Base-by-base conservation (phyloP, 2,113 vertebrate genomes). In the Polypterus senegalus region DNA sequence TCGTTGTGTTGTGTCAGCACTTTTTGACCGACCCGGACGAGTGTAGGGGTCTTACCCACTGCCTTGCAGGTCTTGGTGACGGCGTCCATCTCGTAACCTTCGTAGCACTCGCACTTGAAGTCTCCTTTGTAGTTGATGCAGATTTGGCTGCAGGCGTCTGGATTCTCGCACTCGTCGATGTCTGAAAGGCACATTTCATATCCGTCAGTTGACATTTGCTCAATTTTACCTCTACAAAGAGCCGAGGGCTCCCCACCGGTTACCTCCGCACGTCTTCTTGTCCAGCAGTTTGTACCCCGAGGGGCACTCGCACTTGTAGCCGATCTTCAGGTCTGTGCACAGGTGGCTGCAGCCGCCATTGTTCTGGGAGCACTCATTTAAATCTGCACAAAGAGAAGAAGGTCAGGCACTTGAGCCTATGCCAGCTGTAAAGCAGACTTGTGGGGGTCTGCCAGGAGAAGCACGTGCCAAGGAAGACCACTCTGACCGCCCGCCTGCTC, bases 71-170 rank as follows among this genome's bases (percentile, higher is more conserved):
- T 92, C 84, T 91, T 97, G 65, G 89, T 90, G 67, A 88, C 81
- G 1, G 89, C 85, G 81, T 99, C 96, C 91, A 97, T 95, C 84
- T 97, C 91, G 0, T 96, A 99, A 70, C 95, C 96, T 64, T 95
- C 89, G 63, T 92, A 90, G 77, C 96, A 99, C 71, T 97, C 94
- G 1, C 96, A 99, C 81, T 99, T 98, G 72, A 90, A 94, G 81
- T 94, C 92, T 27, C 96, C 96, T 81, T 99, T 99, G 80, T 94
- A 96, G 81, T 99, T 99, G 82, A 97, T 87, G 80, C 96, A 99
- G 82, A 95, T 92, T 78, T 99, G 96, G 82, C 95, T 97, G 87
- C 96, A 99, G 68, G 88, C 87, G 4, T 96, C 91, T 5, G 91
- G 89, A 74, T 97, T 92, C 82, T 97, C 88, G 73, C 96, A 99